Evolutionary conservation across 2,113 vertebrate species (phyloP).

Genomic region (Trematocara nigrifrons): DNA sequence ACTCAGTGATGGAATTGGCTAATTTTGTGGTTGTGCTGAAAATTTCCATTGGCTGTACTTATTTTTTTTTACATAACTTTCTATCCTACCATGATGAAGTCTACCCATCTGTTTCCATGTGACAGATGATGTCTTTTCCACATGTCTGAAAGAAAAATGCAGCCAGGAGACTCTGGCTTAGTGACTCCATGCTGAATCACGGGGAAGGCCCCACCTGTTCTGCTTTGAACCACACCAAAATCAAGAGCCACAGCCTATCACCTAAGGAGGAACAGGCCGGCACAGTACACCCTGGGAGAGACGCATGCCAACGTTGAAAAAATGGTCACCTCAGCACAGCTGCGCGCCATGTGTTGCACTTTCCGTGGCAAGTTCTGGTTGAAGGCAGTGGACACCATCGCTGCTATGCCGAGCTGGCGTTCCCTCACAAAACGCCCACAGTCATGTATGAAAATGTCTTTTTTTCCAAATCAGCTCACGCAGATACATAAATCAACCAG

Average conservation of each 20-base stretch:
- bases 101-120: conserved; percentile 8
- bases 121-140: conserved; percentile 24
- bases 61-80: too few relatives aligned
- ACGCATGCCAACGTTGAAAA: conserved; percentile 6
- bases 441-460: not conserved
- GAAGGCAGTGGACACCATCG: conserved; percentile 15
- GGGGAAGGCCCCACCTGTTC: conserved; percentile 33
- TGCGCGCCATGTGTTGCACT: conserved; percentile 53
- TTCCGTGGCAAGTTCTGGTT: conserved; percentile 17
- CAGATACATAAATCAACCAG: conserved; percentile 14
- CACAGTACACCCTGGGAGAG: not conserved
- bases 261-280: conserved; percentile 2
- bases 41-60: too few relatives aligned
- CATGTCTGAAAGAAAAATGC: conserved; percentile 2
- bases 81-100: not conserved
- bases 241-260: conserved; percentile 9
- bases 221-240: conserved; percentile 40
- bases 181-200: conserved; percentile 25
- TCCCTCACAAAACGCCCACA: not conserved
- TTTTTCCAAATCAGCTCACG: not conserved
- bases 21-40: too few relatives aligned
- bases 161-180: conserved; percentile 1
- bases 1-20: too few relatives aligned
- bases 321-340: conserved; percentile 44
- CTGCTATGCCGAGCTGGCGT: not conserved